phyloP scores from a whole-genome alignment of 2,888 invertebrate genomes.

The Omphaloscelis lunosa region DNA sequence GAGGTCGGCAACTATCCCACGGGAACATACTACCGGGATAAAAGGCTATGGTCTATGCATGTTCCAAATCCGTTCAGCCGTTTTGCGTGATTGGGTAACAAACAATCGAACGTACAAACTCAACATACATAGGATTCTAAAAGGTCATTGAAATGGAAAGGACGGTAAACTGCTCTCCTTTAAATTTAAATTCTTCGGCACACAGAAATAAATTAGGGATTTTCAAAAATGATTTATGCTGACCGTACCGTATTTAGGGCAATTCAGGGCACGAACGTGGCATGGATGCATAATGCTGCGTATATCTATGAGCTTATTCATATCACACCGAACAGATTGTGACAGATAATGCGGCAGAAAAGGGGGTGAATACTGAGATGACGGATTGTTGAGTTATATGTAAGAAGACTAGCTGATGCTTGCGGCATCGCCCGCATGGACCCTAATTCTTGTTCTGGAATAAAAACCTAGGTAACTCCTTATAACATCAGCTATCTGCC shows the following conservation, averaged over 20 bases:
- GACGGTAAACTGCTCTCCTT: not conserved
- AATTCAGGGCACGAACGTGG: conserved; percentile 31
- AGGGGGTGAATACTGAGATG: not conserved
- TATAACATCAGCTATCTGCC: too few relatives aligned
- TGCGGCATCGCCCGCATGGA: too few relatives aligned
- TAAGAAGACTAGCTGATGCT: too few relatives aligned
- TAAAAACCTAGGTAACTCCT: too few relatives aligned
- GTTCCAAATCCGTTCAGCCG: not conserved
- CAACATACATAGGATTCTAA: too few relatives aligned
- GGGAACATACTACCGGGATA: not conserved
- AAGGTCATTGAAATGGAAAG: too few relatives aligned
- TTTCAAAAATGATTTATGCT: conserved; percentile 35
- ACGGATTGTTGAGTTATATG: not conserved
- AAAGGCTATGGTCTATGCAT: not conserved
- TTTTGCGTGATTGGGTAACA: not conserved
- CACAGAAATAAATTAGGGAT: conserved; percentile 27
- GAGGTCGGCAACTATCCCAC: too few relatives aligned
- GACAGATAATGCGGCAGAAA: not conserved
- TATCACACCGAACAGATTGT: not conserved
- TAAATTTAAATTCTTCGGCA: conserved; percentile 25
- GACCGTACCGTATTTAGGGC: not conserved
- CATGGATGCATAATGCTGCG: conserved; percentile 15
- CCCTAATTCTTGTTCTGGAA: too few relatives aligned
- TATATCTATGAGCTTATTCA: conserved; percentile 10
- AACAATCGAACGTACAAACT: not conserved